phyloP scores from a whole-genome alignment of 2,888 invertebrate genomes.

The Taphrorychus bicolor region DNA sequence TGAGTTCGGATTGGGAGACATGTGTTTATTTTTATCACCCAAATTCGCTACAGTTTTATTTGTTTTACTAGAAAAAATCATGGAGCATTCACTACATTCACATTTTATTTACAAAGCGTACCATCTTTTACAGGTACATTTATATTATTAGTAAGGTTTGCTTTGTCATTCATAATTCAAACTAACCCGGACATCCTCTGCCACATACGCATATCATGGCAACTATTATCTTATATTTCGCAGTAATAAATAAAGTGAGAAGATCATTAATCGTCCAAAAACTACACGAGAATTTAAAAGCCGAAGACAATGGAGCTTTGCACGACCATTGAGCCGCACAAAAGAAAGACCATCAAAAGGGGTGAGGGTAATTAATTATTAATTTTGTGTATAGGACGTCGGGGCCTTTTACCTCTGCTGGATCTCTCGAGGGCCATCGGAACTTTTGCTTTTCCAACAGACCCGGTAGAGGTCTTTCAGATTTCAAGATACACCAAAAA shows the following conservation, averaged over 20 bases:
- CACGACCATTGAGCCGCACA: neutral
- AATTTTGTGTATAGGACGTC: neutral
- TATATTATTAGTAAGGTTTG: no score
- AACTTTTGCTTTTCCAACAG: neutral
- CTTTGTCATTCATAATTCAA: neutral
- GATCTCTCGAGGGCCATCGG: neutral
- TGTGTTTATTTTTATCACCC: no score
- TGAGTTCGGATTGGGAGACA: no score
- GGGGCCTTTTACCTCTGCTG: neutral
- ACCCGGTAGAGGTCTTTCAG: no score
- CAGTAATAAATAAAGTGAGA: neutral
- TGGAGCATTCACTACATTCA: no score
- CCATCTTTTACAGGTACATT: no score
- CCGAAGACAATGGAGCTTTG: slow-evolving; percentile 1
- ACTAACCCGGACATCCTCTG: neutral
- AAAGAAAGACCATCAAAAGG: slow-evolving; percentile 4
- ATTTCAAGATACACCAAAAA: no score
- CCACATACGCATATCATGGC: neutral
- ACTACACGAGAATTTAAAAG: slow-evolving; percentile 5
- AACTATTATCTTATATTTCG: neutral
- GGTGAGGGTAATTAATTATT: slow-evolving; percentile 5
- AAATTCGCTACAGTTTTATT: no score
- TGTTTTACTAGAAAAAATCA: no score
- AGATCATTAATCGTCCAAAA: slow-evolving; percentile 12
- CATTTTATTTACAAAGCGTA: no score